Evolutionary conservation across 2,113 vertebrate genomes (phyloP).

Genomic region (Dicerorhinus sumatrensis): DNA sequence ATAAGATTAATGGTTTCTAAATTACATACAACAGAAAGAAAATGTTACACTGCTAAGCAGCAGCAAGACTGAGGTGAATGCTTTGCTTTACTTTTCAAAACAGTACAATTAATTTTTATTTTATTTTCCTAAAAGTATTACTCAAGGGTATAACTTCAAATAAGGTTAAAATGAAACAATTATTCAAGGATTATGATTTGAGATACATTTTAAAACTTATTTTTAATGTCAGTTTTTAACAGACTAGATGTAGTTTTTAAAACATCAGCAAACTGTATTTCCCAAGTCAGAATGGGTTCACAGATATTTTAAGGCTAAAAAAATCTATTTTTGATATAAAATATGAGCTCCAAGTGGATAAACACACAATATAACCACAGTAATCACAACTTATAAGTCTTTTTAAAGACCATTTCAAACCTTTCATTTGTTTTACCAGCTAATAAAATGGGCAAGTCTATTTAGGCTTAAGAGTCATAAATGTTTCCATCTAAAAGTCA

Average conservation of each 20-base stretch:
- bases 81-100: slow-evolving; percentile 24
- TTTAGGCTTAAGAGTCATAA: slow-evolving; percentile 69
- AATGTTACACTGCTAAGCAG: neutral
- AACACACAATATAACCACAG: fast-evolving
- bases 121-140: slow-evolving; percentile 11
- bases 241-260: slow-evolving; percentile 1
- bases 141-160: slow-evolving; percentile 14
- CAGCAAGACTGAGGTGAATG: neutral
- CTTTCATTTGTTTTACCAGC: slow-evolving; percentile 65
- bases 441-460: slow-evolving; percentile 73
- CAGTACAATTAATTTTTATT: slow-evolving; percentile 14
- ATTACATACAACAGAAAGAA: neutral
- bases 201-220: slow-evolving; percentile 36
- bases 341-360: neutral
- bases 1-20: neutral
- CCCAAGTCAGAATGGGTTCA: slow-evolving; percentile 25
- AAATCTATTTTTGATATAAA: neutral
- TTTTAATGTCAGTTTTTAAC: neutral
- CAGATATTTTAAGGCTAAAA: slow-evolving; percentile 22
- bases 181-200: slow-evolving; percentile 52
- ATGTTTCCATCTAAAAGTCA: slow-evolving; percentile 53
- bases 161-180: slow-evolving; percentile 54
- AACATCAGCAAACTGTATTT: slow-evolving; percentile 9
- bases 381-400: slow-evolving; percentile 2
- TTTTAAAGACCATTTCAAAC: slow-evolving; percentile 63